A percentile compares a stretch with the other conserved stretches of the same genome.
Conservation (phyloP, 2,888 invertebrate species). For the Adineta ricciae region DNA sequence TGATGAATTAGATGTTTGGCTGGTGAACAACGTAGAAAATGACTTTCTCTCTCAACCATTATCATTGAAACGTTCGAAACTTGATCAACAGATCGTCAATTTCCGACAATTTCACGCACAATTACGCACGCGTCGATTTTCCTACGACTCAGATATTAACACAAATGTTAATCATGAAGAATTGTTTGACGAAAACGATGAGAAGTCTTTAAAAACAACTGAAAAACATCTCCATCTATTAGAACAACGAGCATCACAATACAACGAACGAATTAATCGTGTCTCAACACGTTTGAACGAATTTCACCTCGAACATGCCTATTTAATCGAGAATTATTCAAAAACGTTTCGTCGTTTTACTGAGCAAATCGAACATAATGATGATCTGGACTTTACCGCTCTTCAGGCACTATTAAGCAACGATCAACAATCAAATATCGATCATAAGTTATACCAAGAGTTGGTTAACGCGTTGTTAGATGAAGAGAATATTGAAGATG, state of each 20-base stretch:
- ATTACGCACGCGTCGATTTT: neutral
- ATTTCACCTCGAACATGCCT: neutral
- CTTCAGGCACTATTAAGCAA: neutral
- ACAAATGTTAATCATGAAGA: neutral
- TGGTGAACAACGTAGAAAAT: neutral
- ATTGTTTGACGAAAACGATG: neutral
- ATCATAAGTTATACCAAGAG: neutral
- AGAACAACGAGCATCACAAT: neutral
- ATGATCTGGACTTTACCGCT: neutral
- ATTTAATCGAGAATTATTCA: neutral
- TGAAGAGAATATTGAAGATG: neutral
- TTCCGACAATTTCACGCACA: slow-evolving; percentile 5
- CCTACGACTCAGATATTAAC: neutral
- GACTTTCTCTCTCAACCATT: neutral
- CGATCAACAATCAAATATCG: neutral
- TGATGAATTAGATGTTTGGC: neutral
- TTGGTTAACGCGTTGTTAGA: neutral
- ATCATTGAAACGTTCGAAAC: slow-evolving; percentile 15
- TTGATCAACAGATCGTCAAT: neutral
- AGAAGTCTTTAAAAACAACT: neutral
- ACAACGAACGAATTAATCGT: neutral
- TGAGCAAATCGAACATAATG: neutral
- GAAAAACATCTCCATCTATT: neutral
- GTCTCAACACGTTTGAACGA: neutral
- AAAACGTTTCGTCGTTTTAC: neutral